These are phyloP conservation scores for Clarias fuscus DNA, from an alignment of 2,797 vertebrate species.

Conservation along the genomic window DNA sequence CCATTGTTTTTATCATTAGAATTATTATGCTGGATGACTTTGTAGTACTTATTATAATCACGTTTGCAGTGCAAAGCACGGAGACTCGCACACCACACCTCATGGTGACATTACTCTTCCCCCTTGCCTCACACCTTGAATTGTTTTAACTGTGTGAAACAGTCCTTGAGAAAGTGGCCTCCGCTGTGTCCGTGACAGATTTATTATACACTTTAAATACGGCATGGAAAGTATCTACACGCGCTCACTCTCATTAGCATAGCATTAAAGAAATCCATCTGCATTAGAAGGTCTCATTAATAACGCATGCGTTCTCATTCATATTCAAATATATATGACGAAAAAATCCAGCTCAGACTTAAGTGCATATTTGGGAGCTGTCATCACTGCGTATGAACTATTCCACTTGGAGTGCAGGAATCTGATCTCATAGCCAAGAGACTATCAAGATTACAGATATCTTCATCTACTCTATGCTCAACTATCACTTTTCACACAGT, in stretches of 20 bases:
- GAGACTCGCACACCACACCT: not conserved
- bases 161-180: not conserved
- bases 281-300: conserved; percentile 69
- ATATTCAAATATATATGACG: conserved; percentile 71
- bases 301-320: conserved; percentile 68
- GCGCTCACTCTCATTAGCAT: conserved; percentile 27
- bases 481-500: not conserved
- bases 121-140: not conserved
- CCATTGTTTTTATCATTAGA: not conserved
- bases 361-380: conserved; percentile 8
- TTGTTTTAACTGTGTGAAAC: not conserved
- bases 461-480: not conserved
- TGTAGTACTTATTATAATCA: conserved; percentile 30
- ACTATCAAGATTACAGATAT: no score
- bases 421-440: not conserved
- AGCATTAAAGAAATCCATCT: conserved; percentile 49
- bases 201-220: conserved; percentile 13
- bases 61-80: conserved; percentile 17
- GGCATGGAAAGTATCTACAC: not conserved
- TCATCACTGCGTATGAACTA: conserved; percentile 31
- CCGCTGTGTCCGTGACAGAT: not conserved
- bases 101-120: not conserved
- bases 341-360: conserved; percentile 28
- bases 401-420: conserved; percentile 21
- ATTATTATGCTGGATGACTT: not conserved